These are phyloP conservation scores for Heterohyrax brucei DNA, from an alignment of 2,797 vertebrate species.

Conservation along the genomic window DNA sequence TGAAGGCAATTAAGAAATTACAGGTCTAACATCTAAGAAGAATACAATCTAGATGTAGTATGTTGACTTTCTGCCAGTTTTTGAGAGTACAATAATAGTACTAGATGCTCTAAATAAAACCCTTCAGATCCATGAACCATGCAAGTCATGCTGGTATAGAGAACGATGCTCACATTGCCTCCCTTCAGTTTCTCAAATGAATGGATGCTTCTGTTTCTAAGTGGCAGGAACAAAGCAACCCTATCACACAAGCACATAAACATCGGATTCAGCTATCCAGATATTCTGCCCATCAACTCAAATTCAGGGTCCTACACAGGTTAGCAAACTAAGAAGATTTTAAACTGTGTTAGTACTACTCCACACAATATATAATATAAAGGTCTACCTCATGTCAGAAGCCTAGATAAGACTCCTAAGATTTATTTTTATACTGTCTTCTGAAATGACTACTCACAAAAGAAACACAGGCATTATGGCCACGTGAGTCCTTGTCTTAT, in stretches of 20 bases:
- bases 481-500: neutral
- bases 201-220: conserved; percentile 49
- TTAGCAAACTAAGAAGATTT: neutral
- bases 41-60: conserved; percentile 48
- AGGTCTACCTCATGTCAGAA: neutral
- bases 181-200: conserved; percentile 29
- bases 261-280: neutral
- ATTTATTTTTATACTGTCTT: neutral
- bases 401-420: neutral
- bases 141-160: conserved; percentile 72
- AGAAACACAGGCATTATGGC: neutral
- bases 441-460: conserved; percentile 14
- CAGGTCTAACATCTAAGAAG: conserved; percentile 47
- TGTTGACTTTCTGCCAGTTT: conserved; percentile 26
- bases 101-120: conserved; percentile 16
- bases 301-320: neutral
- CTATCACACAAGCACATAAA: neutral
- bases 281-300: neutral
- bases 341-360: neutral
- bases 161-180: conserved; percentile 58
- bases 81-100: conserved; percentile 70
- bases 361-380: neutral
- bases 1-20: conserved; percentile 5
- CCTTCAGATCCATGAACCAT: conserved; percentile 36
- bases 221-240: conserved; percentile 67